Percentiles rank a stretch among this genome's conserved stretches.
Conservation (phyloP, 2,797 vertebrate genomes). For the Liasis olivaceus region DNA sequence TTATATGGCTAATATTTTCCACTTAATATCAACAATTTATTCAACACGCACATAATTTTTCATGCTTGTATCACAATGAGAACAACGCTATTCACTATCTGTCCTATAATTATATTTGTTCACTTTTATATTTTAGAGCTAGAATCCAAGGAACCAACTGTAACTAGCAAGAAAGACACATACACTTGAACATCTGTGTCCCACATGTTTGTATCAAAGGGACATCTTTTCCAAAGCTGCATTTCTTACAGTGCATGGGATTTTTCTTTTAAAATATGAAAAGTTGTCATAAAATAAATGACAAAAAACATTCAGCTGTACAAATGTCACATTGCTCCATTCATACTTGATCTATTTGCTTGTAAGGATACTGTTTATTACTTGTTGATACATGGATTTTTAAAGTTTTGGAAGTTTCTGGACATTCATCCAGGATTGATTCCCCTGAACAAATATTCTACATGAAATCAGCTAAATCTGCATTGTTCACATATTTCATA, state of each 20-base stretch:
- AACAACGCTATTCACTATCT: no score
- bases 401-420: background rate
- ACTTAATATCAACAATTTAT: no score
- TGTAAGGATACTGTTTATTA: background rate
- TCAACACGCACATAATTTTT: no score
- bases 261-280: background rate
- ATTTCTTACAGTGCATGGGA: background rate
- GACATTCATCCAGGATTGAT: background rate
- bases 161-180: background rate
- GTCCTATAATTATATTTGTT: no score
- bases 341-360: background rate
- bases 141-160: background rate
- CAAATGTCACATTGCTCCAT: background rate
- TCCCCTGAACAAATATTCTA: background rate
- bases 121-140: no score
- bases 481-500: background rate
- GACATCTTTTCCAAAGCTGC: background rate
- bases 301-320: background rate
- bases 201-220: background rate
- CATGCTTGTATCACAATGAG: no score
- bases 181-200: background rate
- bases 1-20: no score
- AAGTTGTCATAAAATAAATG: background rate
- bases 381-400: background rate
- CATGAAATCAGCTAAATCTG: background rate